Evolutionary conservation across 37 sponge, comb jelly and placozoan species (phyloP), one percentile per base, ranked within the genome.

Genomic region (Spongia lamella): DNA sequence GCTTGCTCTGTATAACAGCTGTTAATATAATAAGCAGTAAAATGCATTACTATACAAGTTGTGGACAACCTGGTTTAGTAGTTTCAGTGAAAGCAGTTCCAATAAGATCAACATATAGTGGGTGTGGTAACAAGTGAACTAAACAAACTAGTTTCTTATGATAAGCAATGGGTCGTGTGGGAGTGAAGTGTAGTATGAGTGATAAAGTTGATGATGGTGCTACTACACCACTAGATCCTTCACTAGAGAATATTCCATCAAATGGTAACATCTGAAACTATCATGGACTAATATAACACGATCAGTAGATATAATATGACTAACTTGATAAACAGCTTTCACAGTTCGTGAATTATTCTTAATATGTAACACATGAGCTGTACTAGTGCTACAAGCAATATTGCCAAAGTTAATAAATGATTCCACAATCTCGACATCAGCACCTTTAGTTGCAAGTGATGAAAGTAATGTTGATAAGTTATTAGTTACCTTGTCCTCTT

Each of bases 61-160:
- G 20, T 17, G 4, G 1, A 29, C 20, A 32, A 84, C 88, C 94
- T 60, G 98, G 93, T 59, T 56, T 89, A 2, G 79, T 70, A 39
- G 76, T 82, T 53, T 97, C 92, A 13, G 90, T 92, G 66, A 36
- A 84, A 52, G 79, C 86, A 70, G 76, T 81, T 3, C 97, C 97
- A 63, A 97, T 85, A 14, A 93, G 59, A 37, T 88, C 77, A 7
- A 93, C 56, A 73, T 77, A 70, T n/a, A 93, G 53, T 26, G 97
- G 94, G 21, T 87, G 75, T 80, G 88, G 25, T 53, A 70, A 1
- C 60, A 89, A 57, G 25, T 94, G 92, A 1, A 91, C 78, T 1
- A 97, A 63, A 58, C 80, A 62, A 39, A 79, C 50, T n/a, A 97
- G 54, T 27, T 67, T 55, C 71, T 84, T 78, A 76, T 86, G 83